These are phyloP conservation scores for Manis pentadactyla DNA, from an alignment of 2,797 vertebrate genomes.

Conservation along the genomic window DNA sequence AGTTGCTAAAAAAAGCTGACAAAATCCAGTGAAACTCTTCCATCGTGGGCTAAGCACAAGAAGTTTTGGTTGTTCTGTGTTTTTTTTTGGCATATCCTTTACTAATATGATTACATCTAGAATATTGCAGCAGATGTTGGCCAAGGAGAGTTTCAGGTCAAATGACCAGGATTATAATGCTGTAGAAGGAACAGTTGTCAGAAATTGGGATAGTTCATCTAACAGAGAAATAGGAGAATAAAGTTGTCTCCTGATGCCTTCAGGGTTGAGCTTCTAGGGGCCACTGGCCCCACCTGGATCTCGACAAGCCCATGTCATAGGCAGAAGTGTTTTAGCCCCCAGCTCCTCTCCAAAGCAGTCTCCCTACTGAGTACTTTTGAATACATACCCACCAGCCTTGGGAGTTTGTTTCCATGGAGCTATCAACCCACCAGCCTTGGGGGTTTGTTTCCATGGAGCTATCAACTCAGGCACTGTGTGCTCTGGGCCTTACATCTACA, in stretches of 20 bases:
- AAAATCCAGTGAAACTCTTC: background rate
- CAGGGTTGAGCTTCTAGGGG: background rate
- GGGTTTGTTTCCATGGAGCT: background rate
- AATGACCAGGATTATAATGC: background rate
- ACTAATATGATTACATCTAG: background rate
- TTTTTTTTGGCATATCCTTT: background rate
- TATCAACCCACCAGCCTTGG: background rate
- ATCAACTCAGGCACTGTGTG: background rate
- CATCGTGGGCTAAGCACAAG: background rate
- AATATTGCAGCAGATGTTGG: background rate
- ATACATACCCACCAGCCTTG: background rate
- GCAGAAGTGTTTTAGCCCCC: no score
- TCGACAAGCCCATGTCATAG: background rate
- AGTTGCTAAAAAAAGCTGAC: background rate
- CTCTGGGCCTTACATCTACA: background rate
- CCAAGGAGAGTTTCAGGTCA: background rate
- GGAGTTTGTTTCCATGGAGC: background rate
- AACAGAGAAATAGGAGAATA: background rate
- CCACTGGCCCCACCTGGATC: rapidly evolving
- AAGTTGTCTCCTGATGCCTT: background rate
- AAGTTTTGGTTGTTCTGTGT: background rate
- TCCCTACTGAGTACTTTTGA: background rate
- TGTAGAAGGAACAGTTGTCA: background rate
- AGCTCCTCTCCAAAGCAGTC: no score
- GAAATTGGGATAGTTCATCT: background rate